Evolutionary conservation across 2,888 invertebrate genomes (phyloP).

Genomic region (Zygogramma bicolorata): DNA sequence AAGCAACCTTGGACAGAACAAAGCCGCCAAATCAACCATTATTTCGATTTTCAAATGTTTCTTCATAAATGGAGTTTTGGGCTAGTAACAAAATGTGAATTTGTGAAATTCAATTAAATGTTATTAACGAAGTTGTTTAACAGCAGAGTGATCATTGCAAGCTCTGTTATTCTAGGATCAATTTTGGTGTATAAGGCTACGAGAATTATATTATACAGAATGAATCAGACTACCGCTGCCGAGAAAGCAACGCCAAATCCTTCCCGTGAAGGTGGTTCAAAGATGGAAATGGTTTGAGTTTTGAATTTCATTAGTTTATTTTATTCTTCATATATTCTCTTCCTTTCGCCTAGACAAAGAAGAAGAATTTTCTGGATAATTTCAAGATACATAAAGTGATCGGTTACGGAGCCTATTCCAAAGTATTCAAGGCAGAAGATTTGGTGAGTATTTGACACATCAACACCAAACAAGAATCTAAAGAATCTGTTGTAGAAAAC

Average conservation of each 20-base stretch:
- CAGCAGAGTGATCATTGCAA: slow-evolving; percentile 7
- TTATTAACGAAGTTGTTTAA: slow-evolving; percentile 8
- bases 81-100: no score
- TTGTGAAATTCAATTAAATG: slow-evolving; percentile 8
- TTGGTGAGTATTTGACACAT: slow-evolving; percentile 16
- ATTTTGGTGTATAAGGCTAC: slow-evolving; percentile 4
- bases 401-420: slow-evolving; percentile 34
- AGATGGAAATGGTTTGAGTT: slow-evolving; percentile 19
- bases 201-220: not conserved
- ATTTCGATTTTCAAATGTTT: no score
- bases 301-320: slow-evolving; percentile 8
- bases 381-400: slow-evolving; percentile 24
- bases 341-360: slow-evolving; percentile 23
- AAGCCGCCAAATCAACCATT: no score
- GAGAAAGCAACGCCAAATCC: not conserved
- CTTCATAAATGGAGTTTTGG: no score
- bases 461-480: no score
- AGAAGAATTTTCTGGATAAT: slow-evolving; percentile 10
- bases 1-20: no score
- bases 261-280: slow-evolving; percentile 17
- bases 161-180: slow-evolving; percentile 17
- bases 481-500: slow-evolving; percentile 27
- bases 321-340: slow-evolving; percentile 16
- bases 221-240: not conserved
- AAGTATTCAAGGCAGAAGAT: slow-evolving; percentile 33